Conservation (phyloP, 1,140 invertebrate species). For the Metopolophium dirhodum region DNA sequence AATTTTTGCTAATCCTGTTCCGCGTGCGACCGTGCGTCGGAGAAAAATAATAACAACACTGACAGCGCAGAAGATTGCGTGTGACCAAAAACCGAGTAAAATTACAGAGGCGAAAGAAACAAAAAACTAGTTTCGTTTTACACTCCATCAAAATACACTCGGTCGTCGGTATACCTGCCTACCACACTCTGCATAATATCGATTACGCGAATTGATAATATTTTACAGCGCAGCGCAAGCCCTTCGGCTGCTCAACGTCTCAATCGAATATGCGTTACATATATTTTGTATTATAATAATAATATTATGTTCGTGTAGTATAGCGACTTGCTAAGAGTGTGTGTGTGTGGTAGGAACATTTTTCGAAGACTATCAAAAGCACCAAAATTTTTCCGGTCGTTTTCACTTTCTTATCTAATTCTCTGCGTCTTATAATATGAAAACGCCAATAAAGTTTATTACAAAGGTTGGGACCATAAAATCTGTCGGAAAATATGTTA, state of each 20-base stretch:
- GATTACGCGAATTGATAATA: not conserved
- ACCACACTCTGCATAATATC: not conserved
- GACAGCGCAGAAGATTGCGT: not conserved
- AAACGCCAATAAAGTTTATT: too few species aligned
- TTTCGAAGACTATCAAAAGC: too few species aligned
- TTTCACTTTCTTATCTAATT: too few species aligned
- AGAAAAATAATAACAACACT: not conserved
- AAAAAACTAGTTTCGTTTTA: not conserved
- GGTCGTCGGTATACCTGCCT: too few species aligned
- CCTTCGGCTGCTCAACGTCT: not conserved
- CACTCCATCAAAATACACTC: not conserved
- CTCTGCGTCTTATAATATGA: too few species aligned
- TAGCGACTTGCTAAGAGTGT: not conserved
- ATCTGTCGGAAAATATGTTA: not conserved
- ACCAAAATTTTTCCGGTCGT: too few species aligned
- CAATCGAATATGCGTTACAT: not conserved
- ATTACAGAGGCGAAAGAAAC: not conserved
- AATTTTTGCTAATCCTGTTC: not conserved
- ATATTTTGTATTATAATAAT: not conserved
- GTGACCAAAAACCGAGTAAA: conserved; percentile 15
- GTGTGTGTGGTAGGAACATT: not conserved
- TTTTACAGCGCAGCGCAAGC: not conserved
- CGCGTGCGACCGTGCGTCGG: not conserved
- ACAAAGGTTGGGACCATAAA: not conserved
- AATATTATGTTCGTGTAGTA: too few species aligned